Evolutionary conservation across 2,113 vertebrate genomes (phyloP).

Genomic region (Tretioscincus oriximinensis): DNA sequence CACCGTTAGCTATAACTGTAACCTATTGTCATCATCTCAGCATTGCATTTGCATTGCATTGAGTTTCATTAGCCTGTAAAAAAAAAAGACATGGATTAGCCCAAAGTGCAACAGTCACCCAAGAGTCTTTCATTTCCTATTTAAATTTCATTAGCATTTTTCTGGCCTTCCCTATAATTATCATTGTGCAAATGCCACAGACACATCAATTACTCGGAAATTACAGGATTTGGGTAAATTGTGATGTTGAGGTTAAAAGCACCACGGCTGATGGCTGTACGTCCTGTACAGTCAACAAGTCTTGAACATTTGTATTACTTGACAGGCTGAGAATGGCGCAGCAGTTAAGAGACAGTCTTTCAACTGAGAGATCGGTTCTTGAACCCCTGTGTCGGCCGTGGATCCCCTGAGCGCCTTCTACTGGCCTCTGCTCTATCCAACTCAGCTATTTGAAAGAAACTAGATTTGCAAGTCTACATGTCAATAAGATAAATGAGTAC

Average conservation of each 20-base stretch:
- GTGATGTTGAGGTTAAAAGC: background rate
- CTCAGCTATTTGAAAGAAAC: no score
- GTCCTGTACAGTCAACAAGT: background rate
- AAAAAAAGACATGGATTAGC: constrained; percentile 50
- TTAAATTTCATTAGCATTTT: constrained; percentile 51
- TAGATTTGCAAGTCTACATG: no score
- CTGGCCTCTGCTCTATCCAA: no score
- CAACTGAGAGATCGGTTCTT: no score
- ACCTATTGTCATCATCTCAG: constrained; percentile 6
- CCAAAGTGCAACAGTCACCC: constrained; percentile 47
- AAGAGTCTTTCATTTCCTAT: constrained; percentile 53
- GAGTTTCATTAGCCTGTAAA: constrained; percentile 48
- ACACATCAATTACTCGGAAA: background rate
- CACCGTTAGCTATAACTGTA: background rate
- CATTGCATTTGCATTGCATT: constrained; percentile 54
- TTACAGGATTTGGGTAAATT: background rate
- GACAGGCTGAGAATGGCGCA: background rate
- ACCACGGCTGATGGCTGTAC: constrained; percentile 5
- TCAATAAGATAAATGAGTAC: no score
- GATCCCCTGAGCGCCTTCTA: no score
- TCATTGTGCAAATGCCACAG: background rate
- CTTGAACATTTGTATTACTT: background rate
- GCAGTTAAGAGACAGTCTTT: no score
- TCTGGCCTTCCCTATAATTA: constrained; percentile 24
- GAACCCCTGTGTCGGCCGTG: no score